Conservation (phyloP, 2,113 vertebrate species). For the Cebus imitator region DNA sequence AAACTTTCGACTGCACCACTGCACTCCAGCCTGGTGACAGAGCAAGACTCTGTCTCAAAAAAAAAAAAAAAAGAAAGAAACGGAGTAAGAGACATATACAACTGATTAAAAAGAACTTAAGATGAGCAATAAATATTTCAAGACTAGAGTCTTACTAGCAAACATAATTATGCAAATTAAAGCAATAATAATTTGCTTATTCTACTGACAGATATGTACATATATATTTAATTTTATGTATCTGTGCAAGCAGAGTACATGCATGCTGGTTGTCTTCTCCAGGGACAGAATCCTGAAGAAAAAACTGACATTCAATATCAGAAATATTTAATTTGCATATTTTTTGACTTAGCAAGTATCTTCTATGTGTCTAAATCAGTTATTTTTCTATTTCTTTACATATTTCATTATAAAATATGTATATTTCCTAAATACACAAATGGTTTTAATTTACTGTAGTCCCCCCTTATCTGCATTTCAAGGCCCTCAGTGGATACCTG, state of each 20-base stretch:
- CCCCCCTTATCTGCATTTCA: background rate
- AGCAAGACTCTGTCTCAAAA: too few species aligned
- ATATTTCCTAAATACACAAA: background rate
- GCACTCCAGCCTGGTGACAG: too few species aligned
- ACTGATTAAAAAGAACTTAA: background rate
- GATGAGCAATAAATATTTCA: conserved; percentile 34
- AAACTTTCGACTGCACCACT: background rate
- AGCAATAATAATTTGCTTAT: background rate
- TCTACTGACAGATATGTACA: background rate
- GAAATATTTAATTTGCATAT: background rate
- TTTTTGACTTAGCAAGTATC: background rate
- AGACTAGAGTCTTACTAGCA: background rate
- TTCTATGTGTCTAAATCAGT: background rate
- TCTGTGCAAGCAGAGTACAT: background rate
- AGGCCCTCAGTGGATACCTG: background rate
- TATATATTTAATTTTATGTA: conserved; percentile 16
- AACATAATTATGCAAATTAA: conserved; percentile 38
- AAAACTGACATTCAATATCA: background rate
- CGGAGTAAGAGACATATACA: background rate
- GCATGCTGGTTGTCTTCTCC: background rate
- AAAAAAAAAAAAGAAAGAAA: background rate
- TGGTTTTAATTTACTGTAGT: background rate
- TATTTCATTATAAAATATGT: background rate
- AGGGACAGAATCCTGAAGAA: background rate
- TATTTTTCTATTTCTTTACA: background rate